Conservation (phyloP, 1,140 invertebrate genomes). For the Musca domestica region DNA sequence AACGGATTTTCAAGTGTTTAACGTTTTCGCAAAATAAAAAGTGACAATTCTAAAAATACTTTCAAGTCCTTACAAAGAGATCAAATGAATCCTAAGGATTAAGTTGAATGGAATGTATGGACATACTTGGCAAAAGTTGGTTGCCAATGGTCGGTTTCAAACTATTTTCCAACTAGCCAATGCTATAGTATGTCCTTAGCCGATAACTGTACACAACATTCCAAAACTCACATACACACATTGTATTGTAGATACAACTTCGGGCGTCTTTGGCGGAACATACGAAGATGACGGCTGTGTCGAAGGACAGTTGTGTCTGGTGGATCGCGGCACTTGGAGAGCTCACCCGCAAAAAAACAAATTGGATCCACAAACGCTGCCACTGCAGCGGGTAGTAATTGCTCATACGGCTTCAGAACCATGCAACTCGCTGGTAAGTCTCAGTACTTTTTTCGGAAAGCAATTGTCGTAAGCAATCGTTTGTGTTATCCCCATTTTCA, state of each 20-base stretch:
- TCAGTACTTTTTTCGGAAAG: too few species aligned
- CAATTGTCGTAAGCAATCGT: background rate
- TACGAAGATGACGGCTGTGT: background rate
- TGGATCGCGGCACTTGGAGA: conserved; percentile 57
- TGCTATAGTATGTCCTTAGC: too few species aligned
- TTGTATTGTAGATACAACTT: conserved; percentile 16
- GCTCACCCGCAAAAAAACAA: conserved; percentile 57
- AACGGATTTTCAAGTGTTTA: too few species aligned
- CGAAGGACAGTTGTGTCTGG: conserved; percentile 29
- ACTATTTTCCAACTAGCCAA: too few species aligned
- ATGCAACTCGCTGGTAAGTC: conserved; percentile 54
- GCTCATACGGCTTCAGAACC: conserved; percentile 57
- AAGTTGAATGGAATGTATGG: conserved; percentile 50
- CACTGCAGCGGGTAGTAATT: conserved; percentile 58
- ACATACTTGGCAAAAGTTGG: background rate
- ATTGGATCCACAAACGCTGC: conserved; percentile 51
- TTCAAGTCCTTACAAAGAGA: too few species aligned
- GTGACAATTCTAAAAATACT: too few species aligned
- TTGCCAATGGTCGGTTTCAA: too few species aligned
- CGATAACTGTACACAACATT: too few species aligned
- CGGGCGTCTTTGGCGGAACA: background rate
- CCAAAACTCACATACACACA: background rate
- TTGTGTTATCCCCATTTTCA: conserved; percentile 18
- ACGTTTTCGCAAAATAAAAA: too few species aligned
- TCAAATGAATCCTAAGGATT: conserved; percentile 30